phyloP scores from a whole-genome alignment of 1,140 invertebrate genomes.

The Condylostylus longicornis region DNA sequence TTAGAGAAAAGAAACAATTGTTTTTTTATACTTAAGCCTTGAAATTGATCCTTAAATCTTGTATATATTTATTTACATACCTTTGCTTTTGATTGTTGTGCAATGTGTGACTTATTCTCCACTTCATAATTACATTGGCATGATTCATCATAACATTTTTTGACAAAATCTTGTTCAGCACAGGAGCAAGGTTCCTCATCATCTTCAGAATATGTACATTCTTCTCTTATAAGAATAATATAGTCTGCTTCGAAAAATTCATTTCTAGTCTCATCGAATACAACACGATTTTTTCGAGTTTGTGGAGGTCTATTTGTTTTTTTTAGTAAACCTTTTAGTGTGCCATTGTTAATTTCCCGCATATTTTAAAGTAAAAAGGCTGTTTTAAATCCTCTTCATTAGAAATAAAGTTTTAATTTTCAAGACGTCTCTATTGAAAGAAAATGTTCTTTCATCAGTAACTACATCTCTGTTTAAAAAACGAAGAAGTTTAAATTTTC shows the following conservation, averaged over 20 bases:
- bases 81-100: too few relatives aligned
- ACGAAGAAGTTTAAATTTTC: too few relatives aligned
- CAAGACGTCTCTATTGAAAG: conserved; percentile 1
- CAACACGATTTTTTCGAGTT: conserved; percentile 51
- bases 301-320: conserved; percentile 30
- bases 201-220: conserved; percentile 64
- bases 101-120: conserved; percentile 33
- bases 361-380: conserved; percentile 8
- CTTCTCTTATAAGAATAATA: conserved; percentile 69
- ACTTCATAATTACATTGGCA: conserved; percentile 37
- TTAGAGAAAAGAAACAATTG: neutral
- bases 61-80: too few relatives aligned
- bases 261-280: conserved; percentile 71
- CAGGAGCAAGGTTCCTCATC: conserved; percentile 58
- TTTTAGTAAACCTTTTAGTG: conserved; percentile 26
- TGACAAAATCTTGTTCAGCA: conserved; percentile 52
- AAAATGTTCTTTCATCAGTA: conserved; percentile 2
- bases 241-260: conserved; percentile 79
- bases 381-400: conserved; percentile 1
- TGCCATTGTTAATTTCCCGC: conserved; percentile 27
- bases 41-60: too few relatives aligned
- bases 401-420: too few relatives aligned
- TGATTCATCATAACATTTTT: conserved; percentile 45
- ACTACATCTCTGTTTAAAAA: too few relatives aligned
- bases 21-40: conserved; percentile 23